A percentile compares a stretch with the other conserved stretches of the same genome.
These are phyloP conservation scores for Atrichornis clamosus DNA, from an alignment of 2,113 vertebrate genomes.

Conservation along the genomic window DNA sequence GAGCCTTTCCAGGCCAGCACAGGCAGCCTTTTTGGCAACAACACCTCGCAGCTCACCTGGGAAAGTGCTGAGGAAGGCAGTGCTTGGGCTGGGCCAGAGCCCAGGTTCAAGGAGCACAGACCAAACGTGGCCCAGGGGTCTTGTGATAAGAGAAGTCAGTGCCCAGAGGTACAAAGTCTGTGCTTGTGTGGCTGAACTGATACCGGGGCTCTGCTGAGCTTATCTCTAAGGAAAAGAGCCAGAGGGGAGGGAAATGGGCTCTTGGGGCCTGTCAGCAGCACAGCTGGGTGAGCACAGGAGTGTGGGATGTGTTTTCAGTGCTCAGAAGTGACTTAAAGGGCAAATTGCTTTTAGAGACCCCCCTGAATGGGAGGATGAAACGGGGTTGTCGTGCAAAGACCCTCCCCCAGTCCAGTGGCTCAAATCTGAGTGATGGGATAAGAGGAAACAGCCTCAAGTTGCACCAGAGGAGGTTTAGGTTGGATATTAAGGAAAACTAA, in stretches of 20 bases:
- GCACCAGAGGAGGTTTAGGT: neutral
- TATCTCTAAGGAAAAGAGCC: neutral
- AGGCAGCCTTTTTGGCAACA: neutral
- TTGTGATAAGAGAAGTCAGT: neutral
- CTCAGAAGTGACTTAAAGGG: neutral
- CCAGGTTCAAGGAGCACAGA: neutral
- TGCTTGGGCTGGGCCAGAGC: neutral
- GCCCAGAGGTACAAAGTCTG: neutral
- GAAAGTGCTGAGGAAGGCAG: neutral
- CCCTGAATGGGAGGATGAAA: neutral
- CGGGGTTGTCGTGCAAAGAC: accelerated
- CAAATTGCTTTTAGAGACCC: neutral
- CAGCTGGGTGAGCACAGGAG: accelerated
- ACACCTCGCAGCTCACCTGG: neutral
- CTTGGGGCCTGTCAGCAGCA: neutral
- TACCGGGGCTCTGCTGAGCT: neutral
- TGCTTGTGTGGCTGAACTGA: neutral
- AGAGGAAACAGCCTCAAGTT: neutral
- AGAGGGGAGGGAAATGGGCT: neutral
- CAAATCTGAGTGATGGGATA: neutral
- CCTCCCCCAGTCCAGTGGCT: neutral
- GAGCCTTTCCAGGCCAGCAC: neutral
- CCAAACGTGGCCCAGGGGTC: neutral
- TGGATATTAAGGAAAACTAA: neutral
- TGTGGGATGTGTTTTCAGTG: neutral